Evolutionary conservation across 2,888 invertebrate species (phyloP).

Genomic region (Ischnus inquisitorius): DNA sequence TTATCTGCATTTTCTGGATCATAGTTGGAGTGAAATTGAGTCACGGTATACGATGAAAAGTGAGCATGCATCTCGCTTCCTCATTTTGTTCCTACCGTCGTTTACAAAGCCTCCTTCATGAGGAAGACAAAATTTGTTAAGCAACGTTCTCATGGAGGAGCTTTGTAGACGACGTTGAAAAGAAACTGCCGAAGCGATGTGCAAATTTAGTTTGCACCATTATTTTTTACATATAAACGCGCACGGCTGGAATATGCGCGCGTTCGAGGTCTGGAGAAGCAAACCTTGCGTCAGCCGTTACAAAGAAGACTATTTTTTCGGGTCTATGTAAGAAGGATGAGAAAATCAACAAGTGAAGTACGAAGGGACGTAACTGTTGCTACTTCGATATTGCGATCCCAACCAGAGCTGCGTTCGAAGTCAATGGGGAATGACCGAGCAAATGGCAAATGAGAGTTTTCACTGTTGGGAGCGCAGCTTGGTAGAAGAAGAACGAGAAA

Average conservation of each 20-base stretch:
- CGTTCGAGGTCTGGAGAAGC: background rate
- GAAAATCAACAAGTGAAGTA: slow-evolving; percentile 11
- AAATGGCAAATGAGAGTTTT: slow-evolving; percentile 17
- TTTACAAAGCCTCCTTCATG: no score
- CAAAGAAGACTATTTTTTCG: background rate
- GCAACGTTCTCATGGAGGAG: no score
- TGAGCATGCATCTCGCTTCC: no score
- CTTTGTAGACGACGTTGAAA: no score
- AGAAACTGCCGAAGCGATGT: no score
- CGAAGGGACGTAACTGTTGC: slow-evolving; percentile 18
- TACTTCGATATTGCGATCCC: slow-evolving; percentile 15
- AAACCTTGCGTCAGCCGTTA: background rate
- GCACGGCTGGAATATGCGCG: background rate
- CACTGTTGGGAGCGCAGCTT: background rate
- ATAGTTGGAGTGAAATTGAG: no score
- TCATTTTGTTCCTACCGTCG: no score
- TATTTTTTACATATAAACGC: no score
- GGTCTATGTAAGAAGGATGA: slow-evolving; percentile 8
- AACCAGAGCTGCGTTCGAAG: background rate
- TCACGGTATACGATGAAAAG: no score
- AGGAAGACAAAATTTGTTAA: no score
- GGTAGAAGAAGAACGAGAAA: slow-evolving; percentile 10
- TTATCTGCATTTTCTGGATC: no score
- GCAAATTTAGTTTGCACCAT: no score
- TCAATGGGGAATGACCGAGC: slow-evolving; percentile 16